These are phyloP conservation scores for Sminthurides aquaticus DNA, from an alignment of 2,888 invertebrate species.

Conservation along the genomic window DNA sequence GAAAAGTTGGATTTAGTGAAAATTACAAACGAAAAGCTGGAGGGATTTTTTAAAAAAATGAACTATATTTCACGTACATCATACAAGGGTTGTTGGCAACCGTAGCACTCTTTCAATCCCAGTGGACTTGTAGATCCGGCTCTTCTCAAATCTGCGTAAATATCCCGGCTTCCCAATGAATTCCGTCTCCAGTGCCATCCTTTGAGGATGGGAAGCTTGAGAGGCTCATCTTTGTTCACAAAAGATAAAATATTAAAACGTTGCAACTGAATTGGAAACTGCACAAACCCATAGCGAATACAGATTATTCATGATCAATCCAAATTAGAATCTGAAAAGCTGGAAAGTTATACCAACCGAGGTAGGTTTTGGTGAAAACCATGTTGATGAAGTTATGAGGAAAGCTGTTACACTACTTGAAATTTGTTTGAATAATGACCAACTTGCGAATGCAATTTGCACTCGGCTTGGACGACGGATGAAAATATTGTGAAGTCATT, in stretches of 20 bases:
- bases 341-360: constrained; percentile 19
- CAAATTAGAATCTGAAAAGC: neutral
- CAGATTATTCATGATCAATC: neutral
- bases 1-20: neutral
- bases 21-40: neutral
- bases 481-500: neutral
- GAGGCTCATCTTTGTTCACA: constrained; percentile 15
- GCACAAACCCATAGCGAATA: neutral
- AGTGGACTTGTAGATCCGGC: constrained; percentile 16
- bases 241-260: neutral
- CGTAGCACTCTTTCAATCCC: constrained; percentile 20
- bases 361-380: constrained; percentile 22
- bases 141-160: constrained; percentile 16
- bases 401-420: too few species aligned
- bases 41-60: neutral
- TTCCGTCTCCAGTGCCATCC: constrained; percentile 22
- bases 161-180: constrained; percentile 18
- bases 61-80: constrained; percentile 13
- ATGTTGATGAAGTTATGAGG: constrained; percentile 4
- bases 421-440: too few species aligned
- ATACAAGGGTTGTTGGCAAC: constrained; percentile 15
- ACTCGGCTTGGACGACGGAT: neutral
- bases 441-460: too few species aligned
- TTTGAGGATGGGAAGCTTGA: constrained; percentile 17
- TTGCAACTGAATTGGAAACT: neutral